These are phyloP conservation scores for Limnephilus auricula DNA, from an alignment of 2,888 invertebrate genomes.

Conservation along the genomic window DNA sequence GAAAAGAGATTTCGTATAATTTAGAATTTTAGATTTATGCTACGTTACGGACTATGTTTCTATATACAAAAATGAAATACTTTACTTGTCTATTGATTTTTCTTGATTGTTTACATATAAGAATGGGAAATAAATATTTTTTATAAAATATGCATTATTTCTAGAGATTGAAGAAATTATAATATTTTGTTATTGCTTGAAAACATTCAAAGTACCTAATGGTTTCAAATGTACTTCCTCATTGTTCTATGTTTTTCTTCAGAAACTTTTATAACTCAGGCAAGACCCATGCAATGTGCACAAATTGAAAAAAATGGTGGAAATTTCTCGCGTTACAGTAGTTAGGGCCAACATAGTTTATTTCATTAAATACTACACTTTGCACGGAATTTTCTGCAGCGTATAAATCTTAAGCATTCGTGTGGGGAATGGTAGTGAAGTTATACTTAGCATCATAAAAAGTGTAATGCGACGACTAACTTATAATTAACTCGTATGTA, in stretches of 20 bases:
- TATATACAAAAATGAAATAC: too few relatives aligned
- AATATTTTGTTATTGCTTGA: too few relatives aligned
- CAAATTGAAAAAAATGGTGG: background rate
- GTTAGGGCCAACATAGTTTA: background rate
- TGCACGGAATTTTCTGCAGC: background rate
- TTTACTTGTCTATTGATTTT: too few relatives aligned
- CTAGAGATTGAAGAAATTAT: too few relatives aligned
- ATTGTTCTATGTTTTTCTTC: background rate
- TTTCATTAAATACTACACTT: conserved; percentile 3
- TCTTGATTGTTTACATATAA: too few relatives aligned
- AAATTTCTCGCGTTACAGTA: conserved; percentile 24
- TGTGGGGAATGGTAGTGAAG: background rate
- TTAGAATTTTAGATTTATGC: too few relatives aligned
- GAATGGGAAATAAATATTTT: too few relatives aligned
- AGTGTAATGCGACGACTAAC: background rate
- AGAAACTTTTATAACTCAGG: conserved; percentile 17
- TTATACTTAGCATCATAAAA: background rate
- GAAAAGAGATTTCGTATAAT: too few relatives aligned
- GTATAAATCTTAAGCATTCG: background rate
- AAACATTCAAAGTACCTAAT: too few relatives aligned
- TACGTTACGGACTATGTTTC: too few relatives aligned
- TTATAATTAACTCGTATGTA: background rate
- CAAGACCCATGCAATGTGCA: conserved; percentile 24
- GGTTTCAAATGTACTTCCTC: too few relatives aligned
- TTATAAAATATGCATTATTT: too few relatives aligned